These are phyloP conservation scores for Zeuzera pyrina DNA, from an alignment of 2,888 invertebrate genomes.

Conservation along the genomic window DNA sequence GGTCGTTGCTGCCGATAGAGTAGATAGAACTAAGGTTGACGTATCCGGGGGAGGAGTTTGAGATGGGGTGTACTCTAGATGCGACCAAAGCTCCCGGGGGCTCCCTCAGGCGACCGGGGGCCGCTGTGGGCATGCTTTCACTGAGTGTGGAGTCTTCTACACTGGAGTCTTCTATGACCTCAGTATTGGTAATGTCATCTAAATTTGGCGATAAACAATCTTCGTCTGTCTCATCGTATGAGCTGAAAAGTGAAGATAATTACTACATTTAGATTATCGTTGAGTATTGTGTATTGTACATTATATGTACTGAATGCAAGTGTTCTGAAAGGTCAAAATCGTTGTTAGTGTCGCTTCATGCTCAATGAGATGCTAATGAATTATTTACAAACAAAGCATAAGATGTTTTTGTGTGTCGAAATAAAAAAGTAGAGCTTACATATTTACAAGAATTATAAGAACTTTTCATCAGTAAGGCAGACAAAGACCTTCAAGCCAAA, in stretches of 20 bases:
- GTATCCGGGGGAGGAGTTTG: conserved; percentile 29
- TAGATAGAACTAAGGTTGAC: conserved; percentile 67
- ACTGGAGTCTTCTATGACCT: conserved; percentile 60
- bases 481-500: conserved; percentile 52
- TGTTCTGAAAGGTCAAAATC: conserved; percentile 31
- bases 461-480: conserved; percentile 71
- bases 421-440: conserved; percentile 18
- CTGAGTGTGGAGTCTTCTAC: conserved; percentile 58
- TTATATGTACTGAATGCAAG: conserved; percentile 66
- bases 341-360: conserved; percentile 65
- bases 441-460: conserved; percentile 45
- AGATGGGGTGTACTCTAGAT: conserved; percentile 18
- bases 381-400: conserved; percentile 57
- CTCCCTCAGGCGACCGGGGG: conserved; percentile 17
- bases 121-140: conserved; percentile 31
- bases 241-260: conserved; percentile 59
- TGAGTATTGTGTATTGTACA: no score
- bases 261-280: no score
- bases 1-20: conserved; percentile 44
- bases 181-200: conserved; percentile 73
- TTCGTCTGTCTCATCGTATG: conserved; percentile 80
- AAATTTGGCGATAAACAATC: conserved; percentile 79
- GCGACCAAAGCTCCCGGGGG: conserved; percentile 20
- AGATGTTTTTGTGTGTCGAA: conserved; percentile 21
- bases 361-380: conserved; percentile 39